These are phyloP conservation scores for Centropus bengalensis DNA, from an alignment of 2,113 vertebrate genomes.

Conservation along the genomic window DNA sequence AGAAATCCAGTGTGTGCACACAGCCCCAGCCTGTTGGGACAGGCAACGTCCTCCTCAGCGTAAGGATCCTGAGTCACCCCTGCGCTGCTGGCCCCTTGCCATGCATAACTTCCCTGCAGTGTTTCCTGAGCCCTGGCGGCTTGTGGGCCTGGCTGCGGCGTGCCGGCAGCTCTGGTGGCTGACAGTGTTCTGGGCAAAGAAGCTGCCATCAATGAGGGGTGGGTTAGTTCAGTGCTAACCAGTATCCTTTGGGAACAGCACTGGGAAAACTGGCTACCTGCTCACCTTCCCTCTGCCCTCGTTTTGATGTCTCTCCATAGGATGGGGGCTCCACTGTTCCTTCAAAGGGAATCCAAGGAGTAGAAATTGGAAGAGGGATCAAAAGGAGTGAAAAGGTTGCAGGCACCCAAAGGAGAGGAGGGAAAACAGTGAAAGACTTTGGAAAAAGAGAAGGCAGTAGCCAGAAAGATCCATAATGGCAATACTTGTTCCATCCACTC, in stretches of 20 bases:
- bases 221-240: neutral
- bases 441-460: neutral
- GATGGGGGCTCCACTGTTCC: neutral
- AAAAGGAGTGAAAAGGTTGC: neutral
- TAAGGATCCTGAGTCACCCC: neutral
- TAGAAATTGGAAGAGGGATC: neutral
- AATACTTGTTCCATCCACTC: neutral
- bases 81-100: neutral
- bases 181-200: neutral
- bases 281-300: neutral
- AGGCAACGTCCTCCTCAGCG: accelerated
- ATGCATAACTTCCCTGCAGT: accelerated
- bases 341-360: neutral
- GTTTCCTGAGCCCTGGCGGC: neutral
- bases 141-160: neutral
- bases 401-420: neutral
- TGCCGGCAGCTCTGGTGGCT: neutral
- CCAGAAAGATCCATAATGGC: neutral
- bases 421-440: neutral
- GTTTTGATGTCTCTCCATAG: neutral
- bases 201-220: neutral
- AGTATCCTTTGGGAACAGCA: neutral
- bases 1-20: neutral
- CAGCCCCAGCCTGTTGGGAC: neutral
- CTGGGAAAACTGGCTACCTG: neutral